Base-by-base conservation (phyloP, 2,113 vertebrate genomes). In the Orientallactaga bullata region DNA sequence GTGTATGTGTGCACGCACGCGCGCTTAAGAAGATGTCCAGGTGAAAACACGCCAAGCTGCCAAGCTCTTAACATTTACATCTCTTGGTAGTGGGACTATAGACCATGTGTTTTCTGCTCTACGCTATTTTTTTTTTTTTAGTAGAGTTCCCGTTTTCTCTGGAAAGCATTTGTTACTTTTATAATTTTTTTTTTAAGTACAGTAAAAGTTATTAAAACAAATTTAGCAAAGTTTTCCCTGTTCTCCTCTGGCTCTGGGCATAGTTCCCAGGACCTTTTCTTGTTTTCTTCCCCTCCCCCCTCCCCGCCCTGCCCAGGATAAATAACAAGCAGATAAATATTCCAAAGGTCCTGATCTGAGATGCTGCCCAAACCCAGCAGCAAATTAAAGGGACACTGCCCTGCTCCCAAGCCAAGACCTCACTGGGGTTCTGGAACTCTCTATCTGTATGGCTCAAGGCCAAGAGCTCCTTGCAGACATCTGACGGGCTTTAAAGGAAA, bases 261-360 rank as follows among this genome's bases (percentile, higher is more conserved):
- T 83, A 95, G 85, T 97, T 96, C 96, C 96, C 95, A 96, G 96
- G 96, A 93, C 94, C 88, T 96, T 94, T 95, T 86, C 78, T 89
- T 63, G 3, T 32, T 39, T 78, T 4, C 47, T 8, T 55, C 60
- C 8, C 81, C n/a, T 78, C 3, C 10, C 30, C 35, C 18, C 28
- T 85, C 84, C 6, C 18, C 73, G 72, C 81, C 47, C 94, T 95
- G 89, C 85, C 91, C 93, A 94, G 96, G 96, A 96, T 97, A 97
- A 95, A 96, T 96, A 95, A 95, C 78, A 89, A 94, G 74, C 93
- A 96, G 93, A 97, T 94, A 96, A 97, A 96, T 96, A 95, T 96
- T 96, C 90, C 91, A 85, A 93, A 96, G 96, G 94, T 97, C 93
- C 63, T 95, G 93, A 94, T 96, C 89, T 95, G 85, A 94, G 85